A percentile compares a stretch with the other conserved stretches of the same genome.
phyloP scores from a whole-genome alignment of 2,888 invertebrate species.

The Sylvicola cinctus region DNA sequence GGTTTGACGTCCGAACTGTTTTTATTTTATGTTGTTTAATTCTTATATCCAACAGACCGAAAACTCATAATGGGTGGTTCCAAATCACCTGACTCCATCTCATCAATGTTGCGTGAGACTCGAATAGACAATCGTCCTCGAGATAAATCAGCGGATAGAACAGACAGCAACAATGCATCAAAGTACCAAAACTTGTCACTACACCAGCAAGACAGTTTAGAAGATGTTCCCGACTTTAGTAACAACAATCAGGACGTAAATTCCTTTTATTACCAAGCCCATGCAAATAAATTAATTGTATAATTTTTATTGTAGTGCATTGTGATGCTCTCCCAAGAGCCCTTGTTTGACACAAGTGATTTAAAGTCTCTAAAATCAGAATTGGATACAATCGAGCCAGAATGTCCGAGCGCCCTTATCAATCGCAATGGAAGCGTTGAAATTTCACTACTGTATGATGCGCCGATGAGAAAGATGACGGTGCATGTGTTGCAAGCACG shows the following conservation, averaged over 20 bases:
- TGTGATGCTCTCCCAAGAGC: slow-evolving; percentile 26
- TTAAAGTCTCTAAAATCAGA: slow-evolving; percentile 23
- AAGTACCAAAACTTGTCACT: slow-evolving; percentile 16
- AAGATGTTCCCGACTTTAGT: slow-evolving; percentile 30
- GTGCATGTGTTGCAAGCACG: slow-evolving; percentile 78
- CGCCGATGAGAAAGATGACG: slow-evolving; percentile 79
- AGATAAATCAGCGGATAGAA: slow-evolving; percentile 15
- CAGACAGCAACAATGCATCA: slow-evolving; percentile 7
- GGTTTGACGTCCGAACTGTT: too few relatives aligned
- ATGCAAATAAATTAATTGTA: too few relatives aligned
- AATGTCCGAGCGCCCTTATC: slow-evolving; percentile 25
- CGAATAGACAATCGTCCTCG: slow-evolving; percentile 39
- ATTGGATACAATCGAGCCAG: slow-evolving; percentile 18
- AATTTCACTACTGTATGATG: slow-evolving; percentile 73
- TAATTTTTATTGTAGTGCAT: slow-evolving; percentile 26
- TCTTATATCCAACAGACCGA: slow-evolving; percentile 13
- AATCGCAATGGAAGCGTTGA: slow-evolving; percentile 57
- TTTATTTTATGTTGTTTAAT: too few relatives aligned
- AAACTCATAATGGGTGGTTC: slow-evolving; percentile 9
- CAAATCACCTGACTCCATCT: slow-evolving; percentile 5
- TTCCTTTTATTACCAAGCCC: too few relatives aligned
- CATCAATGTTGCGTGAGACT: too few relatives aligned
- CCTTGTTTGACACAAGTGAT: slow-evolving; percentile 24
- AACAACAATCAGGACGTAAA: slow-evolving; percentile 27
- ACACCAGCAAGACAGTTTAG: slow-evolving; percentile 18